Evolutionary conservation across 2,888 invertebrate genomes (phyloP).

Genomic region (Cataglyphis albicans): DNA sequence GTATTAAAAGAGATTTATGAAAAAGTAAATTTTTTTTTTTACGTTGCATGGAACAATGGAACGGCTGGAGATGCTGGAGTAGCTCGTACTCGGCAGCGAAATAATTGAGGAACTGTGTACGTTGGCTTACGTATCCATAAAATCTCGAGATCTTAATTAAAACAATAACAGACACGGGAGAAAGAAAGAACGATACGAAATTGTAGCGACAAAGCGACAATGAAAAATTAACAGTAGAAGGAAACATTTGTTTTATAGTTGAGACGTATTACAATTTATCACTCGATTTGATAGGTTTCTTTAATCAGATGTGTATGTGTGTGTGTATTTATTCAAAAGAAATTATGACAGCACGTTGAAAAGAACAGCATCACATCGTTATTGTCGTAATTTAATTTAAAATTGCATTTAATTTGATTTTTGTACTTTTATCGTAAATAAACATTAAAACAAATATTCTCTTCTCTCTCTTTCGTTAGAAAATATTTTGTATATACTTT

Average conservation of each 20-base stretch:
- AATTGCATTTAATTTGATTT: not conserved
- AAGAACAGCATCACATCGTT: not conserved
- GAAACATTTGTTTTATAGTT: conserved; percentile 53
- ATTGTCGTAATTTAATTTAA: not conserved
- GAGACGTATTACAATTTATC: conserved; percentile 66
- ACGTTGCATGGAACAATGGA: conserved; percentile 37
- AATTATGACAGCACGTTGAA: conserved; percentile 43
- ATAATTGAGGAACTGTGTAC: conserved; percentile 53
- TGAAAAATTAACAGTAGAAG: conserved; percentile 69
- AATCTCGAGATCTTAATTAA: conserved; percentile 51
- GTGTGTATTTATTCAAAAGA: conserved; percentile 58
- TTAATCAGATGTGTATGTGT: conserved; percentile 16
- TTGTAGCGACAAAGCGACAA: conserved; percentile 48
- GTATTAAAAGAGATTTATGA: not conserved
- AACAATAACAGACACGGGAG: conserved; percentile 38
- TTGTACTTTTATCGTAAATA: not conserved
- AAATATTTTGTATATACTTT: not conserved
- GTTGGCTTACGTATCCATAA: conserved; percentile 47
- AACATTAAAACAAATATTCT: not conserved
- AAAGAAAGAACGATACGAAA: conserved; percentile 27
- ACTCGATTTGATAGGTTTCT: conserved; percentile 57
- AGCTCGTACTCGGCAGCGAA: conserved; percentile 21
- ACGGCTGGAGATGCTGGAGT: conserved; percentile 13
- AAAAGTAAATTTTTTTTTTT: conserved; percentile 14
- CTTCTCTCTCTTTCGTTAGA: not conserved